These are phyloP conservation scores for Progne subis DNA, from an alignment of 2,113 vertebrate species.

Conservation along the genomic window DNA sequence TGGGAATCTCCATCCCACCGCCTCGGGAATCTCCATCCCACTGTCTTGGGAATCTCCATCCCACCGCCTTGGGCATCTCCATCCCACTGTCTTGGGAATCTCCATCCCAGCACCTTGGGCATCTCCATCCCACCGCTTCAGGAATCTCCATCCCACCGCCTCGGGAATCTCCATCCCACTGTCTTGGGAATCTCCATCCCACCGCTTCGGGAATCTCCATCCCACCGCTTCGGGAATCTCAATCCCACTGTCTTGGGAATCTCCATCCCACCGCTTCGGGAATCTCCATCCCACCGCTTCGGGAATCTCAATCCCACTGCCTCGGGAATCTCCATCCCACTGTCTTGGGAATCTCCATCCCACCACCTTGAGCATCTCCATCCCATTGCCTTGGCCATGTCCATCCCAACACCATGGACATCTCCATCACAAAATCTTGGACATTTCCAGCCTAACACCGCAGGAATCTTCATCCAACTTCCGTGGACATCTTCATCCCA, in stretches of 20 bases:
- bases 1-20: fast-evolving
- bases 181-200: fast-evolving
- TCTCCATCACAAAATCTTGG: background rate
- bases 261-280: fast-evolving
- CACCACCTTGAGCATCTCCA: fast-evolving
- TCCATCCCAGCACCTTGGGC: too few relatives aligned
- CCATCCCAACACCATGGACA: too few relatives aligned
- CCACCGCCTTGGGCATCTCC: fast-evolving
- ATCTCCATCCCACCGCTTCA: too few relatives aligned
- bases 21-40: background rate
- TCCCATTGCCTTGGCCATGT: too few relatives aligned
- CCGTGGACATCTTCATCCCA: too few relatives aligned
- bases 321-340: background rate
- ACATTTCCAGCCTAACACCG: too few relatives aligned
- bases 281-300: fast-evolving
- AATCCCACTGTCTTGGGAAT: fast-evolving
- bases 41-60: fast-evolving
- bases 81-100: fast-evolving
- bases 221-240: fast-evolving
- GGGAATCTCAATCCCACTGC: fast-evolving
- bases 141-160: fast-evolving
- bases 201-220: fast-evolving
- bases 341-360: fast-evolving
- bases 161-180: too few relatives aligned
- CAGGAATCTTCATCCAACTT: too few relatives aligned